These are phyloP conservation scores for Sylvicapra grimmia DNA, from an alignment of 2,113 vertebrate genomes.

Conservation along the genomic window DNA sequence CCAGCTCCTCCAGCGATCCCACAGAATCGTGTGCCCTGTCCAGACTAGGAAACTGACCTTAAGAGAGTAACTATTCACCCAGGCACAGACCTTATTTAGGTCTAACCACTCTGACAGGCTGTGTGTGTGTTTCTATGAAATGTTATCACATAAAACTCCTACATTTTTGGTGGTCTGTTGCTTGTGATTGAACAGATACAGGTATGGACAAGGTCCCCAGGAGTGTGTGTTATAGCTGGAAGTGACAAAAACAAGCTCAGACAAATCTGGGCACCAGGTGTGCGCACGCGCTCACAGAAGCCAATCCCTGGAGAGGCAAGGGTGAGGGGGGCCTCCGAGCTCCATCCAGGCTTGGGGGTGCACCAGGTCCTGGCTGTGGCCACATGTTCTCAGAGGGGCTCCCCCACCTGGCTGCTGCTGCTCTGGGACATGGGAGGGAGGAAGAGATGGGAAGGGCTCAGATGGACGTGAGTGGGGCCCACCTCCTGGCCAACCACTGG, in stretches of 20 bases:
- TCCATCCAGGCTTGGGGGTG: neutral
- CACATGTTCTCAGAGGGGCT: neutral
- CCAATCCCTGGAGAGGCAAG: neutral
- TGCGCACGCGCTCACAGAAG: accelerated
- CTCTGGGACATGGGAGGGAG: neutral
- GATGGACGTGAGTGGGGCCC: neutral
- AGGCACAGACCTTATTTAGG: neutral
- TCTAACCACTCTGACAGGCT: neutral
- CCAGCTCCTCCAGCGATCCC: accelerated
- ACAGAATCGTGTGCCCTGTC: accelerated
- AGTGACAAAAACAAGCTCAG: neutral
- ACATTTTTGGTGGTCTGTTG: neutral
- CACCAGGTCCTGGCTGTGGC: neutral
- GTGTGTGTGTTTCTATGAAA: neutral
- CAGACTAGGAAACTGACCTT: neutral
- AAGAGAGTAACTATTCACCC: neutral
- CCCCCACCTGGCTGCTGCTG: neutral
- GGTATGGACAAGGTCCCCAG: neutral
- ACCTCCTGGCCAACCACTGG: neutral
- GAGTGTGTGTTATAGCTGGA: neutral
- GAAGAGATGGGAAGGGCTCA: neutral
- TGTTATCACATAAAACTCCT: neutral
- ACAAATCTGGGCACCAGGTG: neutral
- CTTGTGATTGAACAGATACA: too few species aligned
- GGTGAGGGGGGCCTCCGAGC: neutral